Conservation (phyloP, 2,797 vertebrate species). For the Cyclura pinguis region DNA sequence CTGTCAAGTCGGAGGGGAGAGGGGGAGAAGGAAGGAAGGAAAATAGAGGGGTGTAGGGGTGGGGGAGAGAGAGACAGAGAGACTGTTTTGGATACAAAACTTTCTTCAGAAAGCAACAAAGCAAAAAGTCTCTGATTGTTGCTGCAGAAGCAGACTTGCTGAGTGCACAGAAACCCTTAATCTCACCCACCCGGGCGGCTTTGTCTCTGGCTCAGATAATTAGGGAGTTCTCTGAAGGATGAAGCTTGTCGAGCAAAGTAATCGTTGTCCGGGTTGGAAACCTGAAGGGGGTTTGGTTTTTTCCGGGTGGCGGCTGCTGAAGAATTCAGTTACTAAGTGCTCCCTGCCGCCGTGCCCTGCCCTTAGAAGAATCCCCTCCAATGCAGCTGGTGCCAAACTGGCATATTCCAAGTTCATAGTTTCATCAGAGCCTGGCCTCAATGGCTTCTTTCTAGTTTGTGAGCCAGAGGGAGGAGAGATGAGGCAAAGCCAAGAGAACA, state of each 20-base stretch:
- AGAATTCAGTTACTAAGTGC: background rate
- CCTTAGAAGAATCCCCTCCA: too few species aligned
- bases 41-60: background rate
- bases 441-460: too few species aligned
- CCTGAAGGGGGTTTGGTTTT: background rate
- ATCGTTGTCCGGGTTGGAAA: background rate
- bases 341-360: background rate
- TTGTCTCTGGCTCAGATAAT: background rate
- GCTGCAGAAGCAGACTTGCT: background rate
- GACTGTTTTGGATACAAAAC: background rate
- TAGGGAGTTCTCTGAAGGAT: constrained; percentile 8
- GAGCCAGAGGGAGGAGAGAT: background rate
- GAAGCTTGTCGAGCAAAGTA: background rate
- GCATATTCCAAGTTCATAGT: background rate
- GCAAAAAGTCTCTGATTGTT: background rate
- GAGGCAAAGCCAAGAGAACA: background rate
- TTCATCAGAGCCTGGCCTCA: background rate
- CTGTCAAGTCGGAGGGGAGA: background rate
- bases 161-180: background rate
- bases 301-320: background rate
- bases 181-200: background rate
- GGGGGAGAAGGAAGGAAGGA: too few species aligned
- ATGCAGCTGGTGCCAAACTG: background rate
- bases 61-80: background rate
- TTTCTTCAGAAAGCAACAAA: background rate